phyloP scores from a whole-genome alignment of 2,797 vertebrate genomes.

The Staurois parvus region DNA sequence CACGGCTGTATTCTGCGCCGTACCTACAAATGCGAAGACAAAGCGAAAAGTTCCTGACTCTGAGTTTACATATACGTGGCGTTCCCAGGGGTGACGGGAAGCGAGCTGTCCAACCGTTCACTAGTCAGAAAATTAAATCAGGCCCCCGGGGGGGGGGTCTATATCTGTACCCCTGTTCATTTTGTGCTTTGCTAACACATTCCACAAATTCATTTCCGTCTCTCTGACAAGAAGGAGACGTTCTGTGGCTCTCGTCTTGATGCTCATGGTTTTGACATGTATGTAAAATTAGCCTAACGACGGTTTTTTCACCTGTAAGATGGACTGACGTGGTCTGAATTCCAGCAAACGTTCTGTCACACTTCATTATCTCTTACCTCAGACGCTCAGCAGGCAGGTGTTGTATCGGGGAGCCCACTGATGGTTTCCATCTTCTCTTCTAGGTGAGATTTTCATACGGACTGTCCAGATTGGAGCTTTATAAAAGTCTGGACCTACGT shows the following conservation, averaged over 20 bases:
- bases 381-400: not conserved
- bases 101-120: not conserved
- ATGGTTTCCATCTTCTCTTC: too few relatives aligned
- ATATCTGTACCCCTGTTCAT: not conserved
- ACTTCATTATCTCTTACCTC: not conserved
- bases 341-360: not conserved
- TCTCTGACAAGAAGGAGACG: constrained; percentile 1
- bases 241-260: not conserved
- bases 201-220: not conserved
- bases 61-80: not conserved
- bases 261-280: constrained; percentile 4
- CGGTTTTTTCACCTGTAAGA: not conserved
- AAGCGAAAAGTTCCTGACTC: not conserved
- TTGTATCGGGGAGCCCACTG: not conserved
- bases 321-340: not conserved
- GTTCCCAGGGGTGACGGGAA: not conserved
- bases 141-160: not conserved
- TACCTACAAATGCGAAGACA: too few relatives aligned
- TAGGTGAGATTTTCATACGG: too few relatives aligned
- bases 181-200: constrained; percentile 3
- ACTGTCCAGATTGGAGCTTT: too few relatives aligned
- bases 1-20: too few relatives aligned
- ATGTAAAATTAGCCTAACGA: not conserved
- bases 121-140: not conserved
- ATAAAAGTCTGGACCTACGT: too few relatives aligned